Percentiles rank a stretch among this genome's conserved stretches.
Conservation (phyloP, 2,113 vertebrate species). For the Dermatemys mawii region DNA sequence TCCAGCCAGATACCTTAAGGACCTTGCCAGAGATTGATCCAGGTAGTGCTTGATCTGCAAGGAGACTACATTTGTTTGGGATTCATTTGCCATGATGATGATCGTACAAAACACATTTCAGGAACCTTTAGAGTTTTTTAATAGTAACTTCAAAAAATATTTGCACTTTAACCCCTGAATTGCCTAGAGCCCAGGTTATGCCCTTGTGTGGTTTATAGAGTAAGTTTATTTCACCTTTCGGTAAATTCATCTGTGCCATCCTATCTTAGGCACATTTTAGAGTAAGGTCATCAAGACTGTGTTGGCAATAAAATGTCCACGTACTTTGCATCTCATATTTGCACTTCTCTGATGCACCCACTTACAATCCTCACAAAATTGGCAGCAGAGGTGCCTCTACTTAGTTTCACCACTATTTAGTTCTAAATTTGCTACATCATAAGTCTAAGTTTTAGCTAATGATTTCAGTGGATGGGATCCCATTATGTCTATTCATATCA, state of each 20-base stretch:
- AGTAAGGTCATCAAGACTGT: neutral
- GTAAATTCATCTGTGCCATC: neutral
- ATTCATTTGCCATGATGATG: neutral
- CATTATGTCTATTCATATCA: neutral
- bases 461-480: neutral
- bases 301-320: rapidly evolving
- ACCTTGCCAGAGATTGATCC: neutral
- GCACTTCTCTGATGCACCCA: neutral
- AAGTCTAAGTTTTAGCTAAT: neutral
- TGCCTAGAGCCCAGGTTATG: neutral
- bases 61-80: neutral
- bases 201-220: neutral
- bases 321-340: neutral
- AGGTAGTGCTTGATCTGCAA: neutral
- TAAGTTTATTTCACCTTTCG: neutral
- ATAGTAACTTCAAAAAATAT: neutral
- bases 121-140: neutral
- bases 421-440: neutral
- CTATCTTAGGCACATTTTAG: neutral
- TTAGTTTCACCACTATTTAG: neutral
- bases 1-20: neutral
- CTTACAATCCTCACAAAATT: neutral
- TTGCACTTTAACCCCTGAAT: neutral
- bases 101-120: neutral
- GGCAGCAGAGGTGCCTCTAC: neutral